Percentiles rank a stretch among this genome's conserved stretches.
These are phyloP conservation scores for Oreotragus oreotragus DNA, from an alignment of 2,113 vertebrate genomes.

Conservation along the genomic window DNA sequence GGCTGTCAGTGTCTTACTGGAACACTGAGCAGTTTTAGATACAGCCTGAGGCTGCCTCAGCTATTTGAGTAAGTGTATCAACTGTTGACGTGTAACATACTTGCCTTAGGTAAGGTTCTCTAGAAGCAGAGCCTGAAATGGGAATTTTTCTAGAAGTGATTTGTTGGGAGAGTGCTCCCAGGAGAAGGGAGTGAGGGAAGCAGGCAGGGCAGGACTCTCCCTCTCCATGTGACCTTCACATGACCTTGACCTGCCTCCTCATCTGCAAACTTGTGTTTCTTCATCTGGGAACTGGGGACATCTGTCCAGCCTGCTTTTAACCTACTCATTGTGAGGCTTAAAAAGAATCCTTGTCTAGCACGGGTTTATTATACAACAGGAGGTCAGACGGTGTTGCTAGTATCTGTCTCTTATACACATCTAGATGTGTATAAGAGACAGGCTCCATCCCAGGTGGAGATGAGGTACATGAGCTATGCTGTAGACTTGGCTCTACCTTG, in stretches of 20 bases:
- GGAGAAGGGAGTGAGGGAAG: neutral
- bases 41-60: neutral
- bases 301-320: neutral
- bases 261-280: neutral
- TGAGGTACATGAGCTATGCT: neutral
- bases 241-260: neutral
- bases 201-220: neutral
- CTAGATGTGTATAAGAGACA: too few relatives aligned
- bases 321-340: neutral
- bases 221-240: accelerated
- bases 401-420: too few relatives aligned
- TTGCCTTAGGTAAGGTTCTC: neutral
- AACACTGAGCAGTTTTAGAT: neutral
- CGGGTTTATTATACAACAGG: too few relatives aligned
- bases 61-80: neutral
- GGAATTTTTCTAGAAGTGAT: neutral
- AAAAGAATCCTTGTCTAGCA: neutral
- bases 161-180: neutral
- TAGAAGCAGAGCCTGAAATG: neutral
- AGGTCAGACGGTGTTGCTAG: neutral
- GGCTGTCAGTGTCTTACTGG: neutral
- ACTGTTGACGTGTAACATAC: neutral
- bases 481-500: neutral
- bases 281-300: neutral
- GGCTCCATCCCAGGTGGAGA: neutral